Evolutionary conservation across 1,140 invertebrate genomes (phyloP).

Genomic region (Eumaeus atala): DNA sequence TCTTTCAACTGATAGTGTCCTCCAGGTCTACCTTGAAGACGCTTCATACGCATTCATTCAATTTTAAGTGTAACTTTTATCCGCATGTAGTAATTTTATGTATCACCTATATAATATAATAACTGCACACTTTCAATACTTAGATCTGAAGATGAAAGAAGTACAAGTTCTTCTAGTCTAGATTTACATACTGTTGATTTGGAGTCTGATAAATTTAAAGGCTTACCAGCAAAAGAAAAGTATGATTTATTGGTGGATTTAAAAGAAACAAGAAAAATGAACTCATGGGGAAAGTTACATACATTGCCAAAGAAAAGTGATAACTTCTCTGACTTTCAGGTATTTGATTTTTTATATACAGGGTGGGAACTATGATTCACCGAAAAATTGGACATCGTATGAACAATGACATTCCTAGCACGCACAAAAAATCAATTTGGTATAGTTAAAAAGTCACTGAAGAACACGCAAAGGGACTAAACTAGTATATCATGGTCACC

Average conservation of each 20-base stretch:
- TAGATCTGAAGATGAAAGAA: constrained; percentile 61
- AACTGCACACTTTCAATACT: constrained; percentile 18
- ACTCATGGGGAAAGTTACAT: constrained; percentile 88
- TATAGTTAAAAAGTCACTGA: too few relatives aligned
- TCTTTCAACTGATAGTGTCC: too few relatives aligned
- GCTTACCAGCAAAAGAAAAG: constrained; percentile 88
- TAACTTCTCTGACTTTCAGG: constrained; percentile 76
- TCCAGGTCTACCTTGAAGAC: too few relatives aligned
- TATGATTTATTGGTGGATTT: constrained; percentile 95
- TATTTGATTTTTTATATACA: constrained; percentile 29
- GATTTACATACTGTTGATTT: constrained; percentile 89
- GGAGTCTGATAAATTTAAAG: constrained; percentile 84
- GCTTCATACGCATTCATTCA: too few relatives aligned
- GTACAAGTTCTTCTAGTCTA: constrained; percentile 60
- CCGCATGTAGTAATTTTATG: too few relatives aligned
- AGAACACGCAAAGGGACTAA: too few relatives aligned
- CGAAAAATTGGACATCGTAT: too few relatives aligned
- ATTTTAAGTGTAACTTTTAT: too few relatives aligned
- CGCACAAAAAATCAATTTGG: too few relatives aligned
- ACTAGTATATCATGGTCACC: too few relatives aligned
- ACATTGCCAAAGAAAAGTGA: constrained; percentile 86
- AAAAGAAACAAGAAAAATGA: constrained; percentile 92
- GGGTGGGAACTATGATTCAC: too few relatives aligned
- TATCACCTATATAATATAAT: constrained; percentile 1
- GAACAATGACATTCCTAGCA: too few relatives aligned